These are phyloP conservation scores for Acanthurus lineatus DNA, from an alignment of 2,797 vertebrate genomes.

Conservation along the genomic window DNA sequence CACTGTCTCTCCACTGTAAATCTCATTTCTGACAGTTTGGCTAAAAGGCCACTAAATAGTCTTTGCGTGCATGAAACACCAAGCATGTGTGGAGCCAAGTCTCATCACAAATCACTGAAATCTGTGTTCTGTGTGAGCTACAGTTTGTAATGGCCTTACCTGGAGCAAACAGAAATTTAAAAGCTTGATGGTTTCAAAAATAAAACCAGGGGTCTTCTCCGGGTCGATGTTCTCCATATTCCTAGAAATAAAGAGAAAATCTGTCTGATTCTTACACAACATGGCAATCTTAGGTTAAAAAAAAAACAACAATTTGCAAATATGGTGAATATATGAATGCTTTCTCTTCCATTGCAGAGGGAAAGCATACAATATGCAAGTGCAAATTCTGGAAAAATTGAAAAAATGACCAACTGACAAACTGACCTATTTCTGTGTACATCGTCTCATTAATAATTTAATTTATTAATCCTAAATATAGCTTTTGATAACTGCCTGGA, in stretches of 20 bases:
- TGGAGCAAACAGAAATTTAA: constrained; percentile 86
- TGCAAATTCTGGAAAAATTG: constrained; percentile 2
- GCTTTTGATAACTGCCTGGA: neutral
- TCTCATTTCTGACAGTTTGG: constrained; percentile 25
- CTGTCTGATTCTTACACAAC: neutral
- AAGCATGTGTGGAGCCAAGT: constrained; percentile 18
- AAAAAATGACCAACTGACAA: neutral
- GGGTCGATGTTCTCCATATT: constrained; percentile 93
- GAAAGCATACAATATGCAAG: constrained; percentile 20
- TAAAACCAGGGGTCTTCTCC: constrained; percentile 89
- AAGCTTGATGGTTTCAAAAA: constrained; percentile 89
- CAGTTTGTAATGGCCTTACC: constrained; percentile 80
- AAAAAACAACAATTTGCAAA: neutral
- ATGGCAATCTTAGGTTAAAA: neutral
- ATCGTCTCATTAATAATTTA: no score
- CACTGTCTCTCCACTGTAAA: constrained; percentile 11
- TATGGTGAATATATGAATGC: neutral
- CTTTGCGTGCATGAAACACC: constrained; percentile 17
- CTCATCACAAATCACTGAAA: constrained; percentile 36
- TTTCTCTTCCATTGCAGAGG: no score
- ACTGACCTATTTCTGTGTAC: no score
- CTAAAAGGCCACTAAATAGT: constrained; percentile 13
- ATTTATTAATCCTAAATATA: neutral
- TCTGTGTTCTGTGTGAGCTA: constrained; percentile 12
- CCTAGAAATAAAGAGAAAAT: constrained; percentile 77